phyloP scores from a whole-genome alignment of 2,888 invertebrate genomes.

The Alcis repandata region DNA sequence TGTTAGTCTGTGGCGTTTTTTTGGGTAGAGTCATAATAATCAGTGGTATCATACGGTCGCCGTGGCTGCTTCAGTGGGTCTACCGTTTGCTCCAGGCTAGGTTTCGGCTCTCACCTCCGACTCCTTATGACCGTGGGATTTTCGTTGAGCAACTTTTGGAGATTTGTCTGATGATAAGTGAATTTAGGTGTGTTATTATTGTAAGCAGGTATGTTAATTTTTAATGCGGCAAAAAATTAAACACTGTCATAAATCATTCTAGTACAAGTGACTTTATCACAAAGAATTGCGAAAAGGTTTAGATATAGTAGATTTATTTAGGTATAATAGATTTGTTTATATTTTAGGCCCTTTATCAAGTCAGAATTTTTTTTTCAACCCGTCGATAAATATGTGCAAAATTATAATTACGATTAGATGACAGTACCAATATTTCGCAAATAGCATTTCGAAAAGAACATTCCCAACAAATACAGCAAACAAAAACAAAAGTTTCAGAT shows the following conservation, averaged over 20 bases:
- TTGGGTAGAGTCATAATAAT: conserved; percentile 53
- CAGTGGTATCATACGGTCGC: conserved; percentile 64
- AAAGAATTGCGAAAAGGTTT: background rate
- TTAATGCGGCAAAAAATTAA: conserved; percentile 11
- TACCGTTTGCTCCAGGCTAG: conserved; percentile 84
- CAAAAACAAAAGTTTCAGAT: conserved; percentile 57
- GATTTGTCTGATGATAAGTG: conserved; percentile 71
- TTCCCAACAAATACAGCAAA: conserved; percentile 32
- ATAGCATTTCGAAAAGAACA: conserved; percentile 7
- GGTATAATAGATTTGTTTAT: too few species aligned
- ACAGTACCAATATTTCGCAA: background rate
- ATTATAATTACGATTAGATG: background rate
- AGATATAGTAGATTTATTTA: background rate
- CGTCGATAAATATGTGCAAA: background rate
- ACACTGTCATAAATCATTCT: conserved; percentile 14
- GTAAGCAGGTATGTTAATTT: conserved; percentile 28
- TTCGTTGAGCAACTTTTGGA: conserved; percentile 59
- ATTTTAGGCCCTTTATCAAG: too few species aligned
- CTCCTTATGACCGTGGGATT: conserved; percentile 82
- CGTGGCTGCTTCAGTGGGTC: conserved; percentile 81
- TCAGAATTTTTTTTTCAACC: too few species aligned
- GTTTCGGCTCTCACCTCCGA: conserved; percentile 76
- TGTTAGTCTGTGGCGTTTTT: conserved; percentile 66
- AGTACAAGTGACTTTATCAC: background rate
- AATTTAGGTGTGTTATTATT: conserved; percentile 49